Evolutionary conservation across 2,113 vertebrate species (phyloP).

Genomic region (Odontesthes bonariensis): DNA sequence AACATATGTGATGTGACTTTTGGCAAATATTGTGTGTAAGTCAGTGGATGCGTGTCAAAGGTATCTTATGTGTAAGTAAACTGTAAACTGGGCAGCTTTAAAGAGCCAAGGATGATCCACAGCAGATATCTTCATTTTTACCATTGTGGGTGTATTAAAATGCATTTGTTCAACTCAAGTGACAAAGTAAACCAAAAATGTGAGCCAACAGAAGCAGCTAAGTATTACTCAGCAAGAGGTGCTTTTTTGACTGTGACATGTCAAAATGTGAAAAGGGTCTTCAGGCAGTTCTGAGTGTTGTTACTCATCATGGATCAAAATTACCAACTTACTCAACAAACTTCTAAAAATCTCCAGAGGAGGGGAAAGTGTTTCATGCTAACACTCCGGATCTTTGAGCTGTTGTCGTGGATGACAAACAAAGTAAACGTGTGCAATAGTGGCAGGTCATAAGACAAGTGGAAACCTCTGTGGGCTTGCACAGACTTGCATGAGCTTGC

Average conservation of each 20-base stretch:
- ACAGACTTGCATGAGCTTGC: conserved; percentile 35
- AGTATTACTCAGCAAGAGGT: not conserved
- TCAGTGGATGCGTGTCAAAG: too few relatives aligned
- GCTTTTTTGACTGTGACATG: not conserved
- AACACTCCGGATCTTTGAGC: not conserved
- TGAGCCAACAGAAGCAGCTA: not conserved
- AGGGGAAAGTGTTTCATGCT: not conserved
- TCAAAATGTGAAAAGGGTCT: not conserved
- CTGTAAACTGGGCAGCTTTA: too few relatives aligned
- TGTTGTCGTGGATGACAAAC: not conserved
- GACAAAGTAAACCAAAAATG: too few relatives aligned
- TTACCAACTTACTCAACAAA: too few relatives aligned
- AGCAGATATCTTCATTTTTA: too few relatives aligned
- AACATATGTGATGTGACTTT: too few relatives aligned
- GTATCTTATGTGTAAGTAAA: too few relatives aligned
- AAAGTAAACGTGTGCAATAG: conserved; percentile 1
- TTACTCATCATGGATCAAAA: too few relatives aligned
- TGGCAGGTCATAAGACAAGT: conserved; percentile 10
- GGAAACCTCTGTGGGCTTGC: conserved; percentile 11
- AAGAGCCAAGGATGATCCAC: too few relatives aligned
- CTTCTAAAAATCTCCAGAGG: not conserved
- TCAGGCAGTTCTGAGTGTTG: not conserved
- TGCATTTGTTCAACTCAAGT: too few relatives aligned
- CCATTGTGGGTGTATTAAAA: too few relatives aligned
- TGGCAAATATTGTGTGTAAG: too few relatives aligned